These are phyloP conservation scores for Leucosticte australis DNA, from an alignment of 2,113 vertebrate genomes.

Conservation along the genomic window DNA sequence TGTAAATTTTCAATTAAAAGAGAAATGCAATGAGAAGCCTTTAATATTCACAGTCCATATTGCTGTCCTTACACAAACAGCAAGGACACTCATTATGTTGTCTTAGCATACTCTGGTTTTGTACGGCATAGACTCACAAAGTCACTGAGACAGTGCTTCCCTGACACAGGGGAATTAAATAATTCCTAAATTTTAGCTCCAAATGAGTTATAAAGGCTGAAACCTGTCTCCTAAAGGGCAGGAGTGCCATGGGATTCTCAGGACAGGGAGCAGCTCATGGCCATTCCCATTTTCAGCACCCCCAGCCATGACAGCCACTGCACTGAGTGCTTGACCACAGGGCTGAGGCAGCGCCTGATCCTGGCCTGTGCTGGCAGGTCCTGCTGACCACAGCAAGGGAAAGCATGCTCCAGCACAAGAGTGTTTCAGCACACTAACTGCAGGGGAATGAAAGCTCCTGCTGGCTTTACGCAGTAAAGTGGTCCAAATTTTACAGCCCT, in stretches of 20 bases:
- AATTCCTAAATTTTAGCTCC: background rate
- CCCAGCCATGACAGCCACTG: background rate
- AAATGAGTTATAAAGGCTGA: background rate
- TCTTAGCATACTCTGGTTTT: background rate
- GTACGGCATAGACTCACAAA: background rate
- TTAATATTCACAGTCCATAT: background rate
- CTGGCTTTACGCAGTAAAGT: background rate
- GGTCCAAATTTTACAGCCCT: background rate
- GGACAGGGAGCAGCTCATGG: accelerated
- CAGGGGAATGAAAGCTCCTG: background rate
- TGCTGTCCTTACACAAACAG: background rate
- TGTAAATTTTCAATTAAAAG: background rate
- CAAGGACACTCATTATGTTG: background rate
- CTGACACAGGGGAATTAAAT: background rate
- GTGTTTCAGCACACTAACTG: background rate
- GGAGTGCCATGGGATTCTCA: background rate
- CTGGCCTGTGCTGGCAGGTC: background rate
- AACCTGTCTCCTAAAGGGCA: background rate
- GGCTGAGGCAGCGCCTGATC: background rate
- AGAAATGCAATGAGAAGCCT: background rate
- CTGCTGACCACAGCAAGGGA: background rate
- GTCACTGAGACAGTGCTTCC: background rate
- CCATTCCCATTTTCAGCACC: accelerated
- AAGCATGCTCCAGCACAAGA: background rate
- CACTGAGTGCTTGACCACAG: background rate